Base-by-base conservation (phyloP, 1,140 invertebrate genomes). In the Drosophila parabipectinata region DNA sequence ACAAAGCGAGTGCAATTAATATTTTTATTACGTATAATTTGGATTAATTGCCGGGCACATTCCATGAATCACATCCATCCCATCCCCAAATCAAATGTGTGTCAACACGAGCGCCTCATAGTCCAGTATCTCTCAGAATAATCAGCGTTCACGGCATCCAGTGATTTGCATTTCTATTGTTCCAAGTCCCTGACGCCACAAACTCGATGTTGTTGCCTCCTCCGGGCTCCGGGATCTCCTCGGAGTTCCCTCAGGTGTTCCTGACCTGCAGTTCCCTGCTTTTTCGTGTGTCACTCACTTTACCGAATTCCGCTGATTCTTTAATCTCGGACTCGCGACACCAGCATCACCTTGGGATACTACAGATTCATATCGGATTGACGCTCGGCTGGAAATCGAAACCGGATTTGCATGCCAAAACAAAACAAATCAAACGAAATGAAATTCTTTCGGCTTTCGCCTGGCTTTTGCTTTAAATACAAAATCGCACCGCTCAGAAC, bases 201-300 rank as follows among this genome's bases (percentile, higher is more conserved):
- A 79, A 77, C 80, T 67, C 82, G 80, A 69, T 48, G 58, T 39
- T 32, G 32, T 3, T 28, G 26, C 26, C 26, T 28, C 6, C 32
- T 10, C 28, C 4, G 28, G 28, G 5, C 28, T 30, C 34, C 10
- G 34, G n/a, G 47, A 56, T 32, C 55, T 50, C 44, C 44, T 44
- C 15, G 28, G 41, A 44, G 18, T 39, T 59, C 32, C 67, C 44
- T 39, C 63, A 67, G 62, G 64, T 69, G 66, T 69, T 57, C 67
- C 67, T 71, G 67, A 71, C 67, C 67, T 71, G 64, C 54, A 21
- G 63, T 21, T 69, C 64, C 67, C 34, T 32, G 62, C 10, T 32
- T 30, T 24, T n/a, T 15, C 82, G 51, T 79, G 83, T 83, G 82
- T 87, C 82, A 88, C 66, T 87, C 82, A 88, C 83, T 71, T 64